A percentile compares a stretch with the other conserved stretches of the same genome.
Evolutionary conservation across 2,888 invertebrate species (phyloP).

Genomic region (Plebejus anna): DNA sequence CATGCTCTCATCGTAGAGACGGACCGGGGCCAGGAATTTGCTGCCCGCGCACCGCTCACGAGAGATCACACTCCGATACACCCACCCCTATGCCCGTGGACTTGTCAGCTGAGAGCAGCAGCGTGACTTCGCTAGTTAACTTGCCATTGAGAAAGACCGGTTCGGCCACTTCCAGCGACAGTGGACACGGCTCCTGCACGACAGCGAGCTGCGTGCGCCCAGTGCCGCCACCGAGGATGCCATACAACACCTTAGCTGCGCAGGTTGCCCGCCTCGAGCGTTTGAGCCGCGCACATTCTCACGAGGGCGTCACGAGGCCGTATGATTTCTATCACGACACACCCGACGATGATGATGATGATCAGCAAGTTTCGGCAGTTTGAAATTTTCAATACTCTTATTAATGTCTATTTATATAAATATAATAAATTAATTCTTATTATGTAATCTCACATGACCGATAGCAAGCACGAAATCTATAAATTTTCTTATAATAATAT

Average conservation of each 20-base stretch:
- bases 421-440: conserved; percentile 43
- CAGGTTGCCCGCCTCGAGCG: conserved; percentile 92
- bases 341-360: conserved; percentile 75
- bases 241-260: conserved; percentile 88
- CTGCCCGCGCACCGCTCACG: conserved; percentile 85
- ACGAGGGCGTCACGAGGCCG: conserved; percentile 90
- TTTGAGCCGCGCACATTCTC: conserved; percentile 90
- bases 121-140: conserved; percentile 95
- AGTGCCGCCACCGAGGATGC: conserved; percentile 84
- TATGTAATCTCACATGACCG: conserved; percentile 76
- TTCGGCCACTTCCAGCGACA: conserved; percentile 95
- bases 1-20: conserved; percentile 81
- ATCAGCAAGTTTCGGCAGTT: conserved; percentile 77
- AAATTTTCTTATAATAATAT: conserved; percentile 53
- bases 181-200: conserved; percentile 90
- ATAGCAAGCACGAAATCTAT: conserved; percentile 74
- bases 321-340: conserved; percentile 83
- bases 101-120: conserved; percentile 96
- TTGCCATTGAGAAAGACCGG: conserved; percentile 93
- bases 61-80: conserved; percentile 94
- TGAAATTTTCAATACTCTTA: conserved; percentile 64
- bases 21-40: conserved; percentile 75
- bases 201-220: conserved; percentile 76
- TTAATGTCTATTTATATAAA: conserved; percentile 62
- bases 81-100: conserved; percentile 92